A percentile compares a stretch with the other conserved stretches of the same genome.
phyloP scores from a whole-genome alignment of 2,888 invertebrate genomes.

The Lobophora halterata region DNA sequence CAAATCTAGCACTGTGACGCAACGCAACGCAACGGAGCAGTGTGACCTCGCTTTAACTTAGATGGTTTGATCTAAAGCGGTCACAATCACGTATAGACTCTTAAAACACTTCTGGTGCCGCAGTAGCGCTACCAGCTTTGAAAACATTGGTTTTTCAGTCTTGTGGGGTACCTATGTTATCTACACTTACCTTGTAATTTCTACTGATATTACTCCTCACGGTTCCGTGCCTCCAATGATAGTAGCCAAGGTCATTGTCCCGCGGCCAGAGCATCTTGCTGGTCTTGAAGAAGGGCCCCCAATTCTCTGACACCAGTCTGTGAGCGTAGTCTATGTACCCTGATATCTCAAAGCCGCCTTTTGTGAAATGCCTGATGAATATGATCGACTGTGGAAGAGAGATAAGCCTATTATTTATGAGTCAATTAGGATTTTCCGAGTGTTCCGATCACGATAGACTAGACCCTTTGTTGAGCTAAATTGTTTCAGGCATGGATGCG shows the following conservation, averaged over 20 bases:
- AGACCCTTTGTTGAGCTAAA: too few relatives aligned
- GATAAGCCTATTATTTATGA: neutral
- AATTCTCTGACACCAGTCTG: slow-evolving; percentile 85
- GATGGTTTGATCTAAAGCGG: too few relatives aligned
- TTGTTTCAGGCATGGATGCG: too few relatives aligned
- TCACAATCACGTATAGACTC: too few relatives aligned
- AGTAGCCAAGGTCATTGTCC: slow-evolving; percentile 87
- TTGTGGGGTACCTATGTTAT: too few relatives aligned
- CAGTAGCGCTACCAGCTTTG: too few relatives aligned
- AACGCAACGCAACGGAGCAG: too few relatives aligned
- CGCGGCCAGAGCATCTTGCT: slow-evolving; percentile 84
- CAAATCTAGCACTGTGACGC: too few relatives aligned
- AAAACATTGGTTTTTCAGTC: too few relatives aligned
- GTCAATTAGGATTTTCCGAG: slow-evolving; percentile 5
- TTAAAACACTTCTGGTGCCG: too few relatives aligned
- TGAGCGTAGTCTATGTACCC: slow-evolving; percentile 92
- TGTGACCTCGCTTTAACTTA: too few relatives aligned
- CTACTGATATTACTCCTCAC: slow-evolving; percentile 86
- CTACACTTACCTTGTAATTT: slow-evolving; percentile 86
- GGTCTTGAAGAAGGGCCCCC: slow-evolving; percentile 86
- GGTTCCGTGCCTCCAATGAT: slow-evolving; percentile 88
- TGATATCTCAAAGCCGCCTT: slow-evolving; percentile 88
- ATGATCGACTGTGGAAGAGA: slow-evolving; percentile 85
- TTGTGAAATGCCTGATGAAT: slow-evolving; percentile 85
- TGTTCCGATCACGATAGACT: too few relatives aligned